These are phyloP conservation scores for Cyprinodon variegatus DNA, from an alignment of 2,113 vertebrate species.

Conservation along the genomic window DNA sequence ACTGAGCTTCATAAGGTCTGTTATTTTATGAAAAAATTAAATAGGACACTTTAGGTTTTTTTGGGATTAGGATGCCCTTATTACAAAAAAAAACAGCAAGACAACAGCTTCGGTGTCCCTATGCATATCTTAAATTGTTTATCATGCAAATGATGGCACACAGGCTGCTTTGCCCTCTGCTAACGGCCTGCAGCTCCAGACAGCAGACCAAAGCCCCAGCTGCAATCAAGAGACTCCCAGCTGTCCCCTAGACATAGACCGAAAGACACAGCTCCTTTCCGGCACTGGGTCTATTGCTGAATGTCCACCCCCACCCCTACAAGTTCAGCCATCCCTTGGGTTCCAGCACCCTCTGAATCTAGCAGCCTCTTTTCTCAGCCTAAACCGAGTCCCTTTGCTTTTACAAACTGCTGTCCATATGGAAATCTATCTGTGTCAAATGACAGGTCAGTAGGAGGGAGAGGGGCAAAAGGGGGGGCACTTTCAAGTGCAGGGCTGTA, in stretches of 20 bases:
- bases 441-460: slow-evolving; percentile 43
- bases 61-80: neutral
- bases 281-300: slow-evolving; percentile 23
- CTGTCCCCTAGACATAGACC: slow-evolving; percentile 58
- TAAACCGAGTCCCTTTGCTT: neutral
- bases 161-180: slow-evolving; percentile 69
- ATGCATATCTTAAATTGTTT: slow-evolving; percentile 84
- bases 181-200: slow-evolving; percentile 71
- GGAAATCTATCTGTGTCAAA: slow-evolving; percentile 42
- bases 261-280: slow-evolving; percentile 40
- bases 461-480: slow-evolving; percentile 4
- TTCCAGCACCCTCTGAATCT: slow-evolving; percentile 27
- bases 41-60: too few species aligned
- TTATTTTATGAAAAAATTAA: too few species aligned
- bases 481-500: slow-evolving; percentile 32
- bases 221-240: slow-evolving; percentile 72
- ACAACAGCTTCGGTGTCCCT: slow-evolving; percentile 72
- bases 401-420: slow-evolving; percentile 35
- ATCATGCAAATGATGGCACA: slow-evolving; percentile 81
- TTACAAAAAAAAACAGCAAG: slow-evolving; percentile 20
- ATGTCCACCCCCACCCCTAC: slow-evolving; percentile 19
- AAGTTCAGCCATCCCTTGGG: slow-evolving; percentile 27
- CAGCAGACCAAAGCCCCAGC: slow-evolving; percentile 73
- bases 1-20: too few species aligned
- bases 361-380: slow-evolving; percentile 34